Base-by-base conservation (phyloP, 2,888 invertebrate genomes). In the Phragmatobia fuliginosa region DNA sequence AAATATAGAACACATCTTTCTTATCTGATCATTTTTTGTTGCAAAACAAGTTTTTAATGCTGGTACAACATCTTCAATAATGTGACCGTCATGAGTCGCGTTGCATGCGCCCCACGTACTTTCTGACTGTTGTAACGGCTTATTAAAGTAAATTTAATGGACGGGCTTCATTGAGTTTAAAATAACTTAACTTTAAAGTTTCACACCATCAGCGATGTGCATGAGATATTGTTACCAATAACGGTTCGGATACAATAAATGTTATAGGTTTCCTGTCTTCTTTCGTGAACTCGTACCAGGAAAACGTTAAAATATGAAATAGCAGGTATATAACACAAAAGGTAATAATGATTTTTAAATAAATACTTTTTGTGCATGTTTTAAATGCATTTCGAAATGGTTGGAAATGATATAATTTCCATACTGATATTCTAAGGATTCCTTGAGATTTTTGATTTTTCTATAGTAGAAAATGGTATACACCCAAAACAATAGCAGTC, bases 61-160 rank as follows among this genome's bases (percentile, higher is more conserved):
- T 25, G 10, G 28, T 21, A 41, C 28, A 28, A 28, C 25, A 16
- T 56, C 28, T 56, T 41, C 25, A 41, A 31, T 21, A 41, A 6
- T 14, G 25, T 64, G 49, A 64, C 49, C 16, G 63, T 28, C 56
- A 56, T 14, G 1, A 56, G 56, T 16, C 56, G 25, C 33, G 32
- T 52, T n/a, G n/a, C 25, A 33, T 64, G 63, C 63, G 33, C 33
- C 31, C 63, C 63, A 49, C 33, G 49, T 64, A 64, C 49, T 61
- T 52, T 60, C 33, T 69, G 38, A 49, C 61, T 62, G 62, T 45
- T 28, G 45, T 70, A 70, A 70, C 70, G 66, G 70, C 66, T 62
- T 56, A 56, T 38, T 36, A 28, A 64, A 65, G 56, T 56, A 28
- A n/a, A n/a, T n/a, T n/a, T 28, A 61, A 49, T 56, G 59, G 60